Evolutionary conservation across 2,113 vertebrate species (phyloP), one percentile per base, ranked within the genome.

Genomic region (Naja naja): DNA sequence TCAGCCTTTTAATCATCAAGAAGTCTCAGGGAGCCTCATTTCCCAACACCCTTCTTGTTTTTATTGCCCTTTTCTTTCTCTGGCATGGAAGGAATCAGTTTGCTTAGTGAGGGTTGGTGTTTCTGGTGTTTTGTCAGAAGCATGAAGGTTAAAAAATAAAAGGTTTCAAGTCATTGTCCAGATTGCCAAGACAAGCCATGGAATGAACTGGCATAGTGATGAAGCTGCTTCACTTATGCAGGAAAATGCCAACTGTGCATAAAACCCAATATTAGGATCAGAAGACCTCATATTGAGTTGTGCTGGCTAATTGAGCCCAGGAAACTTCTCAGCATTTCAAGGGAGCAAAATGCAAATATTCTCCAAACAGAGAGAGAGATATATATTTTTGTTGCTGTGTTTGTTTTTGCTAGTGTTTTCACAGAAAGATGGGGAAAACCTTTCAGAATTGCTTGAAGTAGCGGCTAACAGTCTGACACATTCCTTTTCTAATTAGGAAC

Each of bases 11-110:
- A 91, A 20, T 93, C 93, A 90, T 93, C 89, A 49, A 58, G 7
- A 94, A 94, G 74, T 95, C 93, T 97, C 95, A 96, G 95, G 95
- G 95, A 96, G 60, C 43, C 88, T 49, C 87, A 91, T 39, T 87
- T 87, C 45, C 22, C 16, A 16, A 89, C 53, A 91, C n/a, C 81
- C 43, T 3, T 5, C 89, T 69, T 85, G 25, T 49, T 43, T 23
- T 60, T 93, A 86, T 69, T 94, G 30, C 52, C 89, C 74, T 54
- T 92, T 94, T 52, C 88, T 56, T 56, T 60, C 60, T 89, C 39
- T 93, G 14, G 9, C 91, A 93, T 49, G 90, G 94, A 94, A 94
- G 64, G 91, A 91, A 87, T 92, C 91, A 88, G 45, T 45, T 54
- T 27, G 49, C 88, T 92, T 85, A 43, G 85, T 39, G 10, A 64